Evolutionary conservation across 2,797 vertebrate genomes (phyloP).

Genomic region (Atherinosoma microstoma): DNA sequence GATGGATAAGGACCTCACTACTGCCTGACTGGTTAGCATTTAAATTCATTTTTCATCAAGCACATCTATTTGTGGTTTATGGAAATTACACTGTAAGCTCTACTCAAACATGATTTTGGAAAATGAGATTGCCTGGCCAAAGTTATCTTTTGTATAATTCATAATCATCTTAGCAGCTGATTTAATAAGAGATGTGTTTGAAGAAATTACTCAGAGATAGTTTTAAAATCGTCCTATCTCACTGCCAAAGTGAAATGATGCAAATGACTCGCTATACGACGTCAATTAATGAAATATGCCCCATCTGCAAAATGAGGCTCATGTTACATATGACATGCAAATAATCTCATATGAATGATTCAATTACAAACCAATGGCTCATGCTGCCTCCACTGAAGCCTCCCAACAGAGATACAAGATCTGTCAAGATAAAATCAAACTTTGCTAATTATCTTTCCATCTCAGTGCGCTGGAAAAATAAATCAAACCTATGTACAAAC

Average conservation of each 20-base stretch:
- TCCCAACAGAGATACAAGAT: constrained; percentile 39
- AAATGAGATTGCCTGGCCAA: constrained; percentile 44
- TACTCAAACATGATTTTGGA: constrained; percentile 49
- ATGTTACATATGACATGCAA: constrained; percentile 75
- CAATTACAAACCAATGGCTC: constrained; percentile 64
- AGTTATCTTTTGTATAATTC: constrained; percentile 59
- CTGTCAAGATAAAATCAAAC: constrained; percentile 37
- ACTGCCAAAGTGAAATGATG: constrained; percentile 47
- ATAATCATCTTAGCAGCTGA: constrained; percentile 55
- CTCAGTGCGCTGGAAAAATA: constrained; percentile 58
- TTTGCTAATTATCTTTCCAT: constrained; percentile 55
- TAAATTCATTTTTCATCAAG: constrained; percentile 46
- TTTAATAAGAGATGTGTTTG: constrained; percentile 57
- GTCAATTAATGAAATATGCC: constrained; percentile 55
- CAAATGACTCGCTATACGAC: constrained; percentile 32
- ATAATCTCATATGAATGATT: constrained; percentile 59
- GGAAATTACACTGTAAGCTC: constrained; percentile 32
- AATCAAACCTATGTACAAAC: constrained; percentile 73
- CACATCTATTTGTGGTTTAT: constrained; percentile 45
- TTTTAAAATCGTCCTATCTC: constrained; percentile 45
- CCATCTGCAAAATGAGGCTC: constrained; percentile 56
- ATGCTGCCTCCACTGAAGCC: constrained; percentile 66
- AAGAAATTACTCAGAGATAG: constrained; percentile 49
- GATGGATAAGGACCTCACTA: constrained; percentile 31
- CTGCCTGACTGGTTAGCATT: constrained; percentile 31